Percentiles rank a stretch among this genome's conserved stretches.
These are phyloP conservation scores for Anser cygnoides DNA, from an alignment of 2,113 vertebrate species.

Conservation along the genomic window DNA sequence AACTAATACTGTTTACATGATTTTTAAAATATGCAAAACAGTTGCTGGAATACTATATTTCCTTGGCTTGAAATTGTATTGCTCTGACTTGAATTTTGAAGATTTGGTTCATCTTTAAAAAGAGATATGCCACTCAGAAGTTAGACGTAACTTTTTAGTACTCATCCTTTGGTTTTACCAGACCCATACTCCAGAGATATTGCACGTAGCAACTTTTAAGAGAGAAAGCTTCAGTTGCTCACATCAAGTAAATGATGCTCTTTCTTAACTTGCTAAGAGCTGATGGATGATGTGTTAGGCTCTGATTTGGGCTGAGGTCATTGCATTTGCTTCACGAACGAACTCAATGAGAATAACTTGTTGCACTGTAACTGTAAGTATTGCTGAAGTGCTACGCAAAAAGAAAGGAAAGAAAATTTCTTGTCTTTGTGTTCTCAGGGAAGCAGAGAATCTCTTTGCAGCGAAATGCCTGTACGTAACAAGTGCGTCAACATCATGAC, in stretches of 20 bases:
- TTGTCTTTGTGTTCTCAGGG: background rate
- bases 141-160: background rate
- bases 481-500: background rate
- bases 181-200: background rate
- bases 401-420: background rate
- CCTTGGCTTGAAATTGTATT: background rate
- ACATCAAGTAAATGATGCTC: background rate
- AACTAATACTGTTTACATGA: slow-evolving; percentile 28
- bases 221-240: background rate
- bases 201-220: slow-evolving; percentile 11
- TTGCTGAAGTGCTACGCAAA: background rate
- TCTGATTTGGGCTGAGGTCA: background rate
- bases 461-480: background rate
- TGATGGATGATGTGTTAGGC: background rate
- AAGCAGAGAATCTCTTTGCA: background rate
- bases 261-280: background rate
- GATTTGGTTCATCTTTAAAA: background rate
- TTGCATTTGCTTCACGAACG: background rate
- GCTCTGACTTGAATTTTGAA: background rate
- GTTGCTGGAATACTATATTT: background rate
- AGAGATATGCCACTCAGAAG: background rate
- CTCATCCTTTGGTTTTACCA: slow-evolving; percentile 33
- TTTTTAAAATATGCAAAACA: slow-evolving; percentile 25
- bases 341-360: background rate
- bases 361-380: background rate